Percentiles rank a stretch among this genome's conserved stretches.
Evolutionary conservation across 1,140 invertebrate species (phyloP).

Genomic region (Panagrolaimus sp.): DNA sequence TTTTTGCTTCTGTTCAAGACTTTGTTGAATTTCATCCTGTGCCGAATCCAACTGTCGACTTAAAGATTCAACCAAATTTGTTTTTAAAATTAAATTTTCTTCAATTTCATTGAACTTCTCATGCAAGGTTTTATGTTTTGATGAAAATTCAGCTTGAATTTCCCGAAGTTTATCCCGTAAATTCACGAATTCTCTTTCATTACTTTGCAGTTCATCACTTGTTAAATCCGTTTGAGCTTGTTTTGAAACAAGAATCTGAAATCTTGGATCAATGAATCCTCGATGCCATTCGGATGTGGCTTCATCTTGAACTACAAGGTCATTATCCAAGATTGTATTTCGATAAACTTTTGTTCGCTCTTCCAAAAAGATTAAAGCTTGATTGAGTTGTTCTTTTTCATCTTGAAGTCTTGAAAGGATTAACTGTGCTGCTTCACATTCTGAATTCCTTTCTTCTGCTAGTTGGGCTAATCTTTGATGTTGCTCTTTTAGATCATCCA

Average conservation of each 20-base stretch:
- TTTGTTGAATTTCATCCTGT: conserved; percentile 34
- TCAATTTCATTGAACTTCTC: conserved; percentile 55
- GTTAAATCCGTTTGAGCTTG: conserved; percentile 49
- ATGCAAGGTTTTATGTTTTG: conserved; percentile 36
- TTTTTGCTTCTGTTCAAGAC: conserved; percentile 35
- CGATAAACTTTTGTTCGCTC: conserved; percentile 48
- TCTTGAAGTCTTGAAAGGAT: conserved; percentile 38
- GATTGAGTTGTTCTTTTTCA: conserved; percentile 51
- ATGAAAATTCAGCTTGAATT: conserved; percentile 47
- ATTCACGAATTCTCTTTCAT: conserved; percentile 21
- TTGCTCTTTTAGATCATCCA: not conserved
- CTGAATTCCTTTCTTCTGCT: conserved; percentile 42
- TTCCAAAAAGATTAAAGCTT: conserved; percentile 53
- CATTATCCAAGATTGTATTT: conserved; percentile 51
- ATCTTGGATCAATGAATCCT: conserved; percentile 46
- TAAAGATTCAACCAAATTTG: conserved; percentile 48
- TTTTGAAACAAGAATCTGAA: conserved; percentile 35
- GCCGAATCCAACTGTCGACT: conserved; percentile 49
- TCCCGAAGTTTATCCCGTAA: conserved; percentile 19
- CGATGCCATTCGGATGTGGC: conserved; percentile 40
- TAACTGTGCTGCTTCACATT: conserved; percentile 36
- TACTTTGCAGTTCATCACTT: conserved; percentile 19
- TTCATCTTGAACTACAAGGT: conserved; percentile 47
- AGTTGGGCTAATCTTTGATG: conserved; percentile 34
- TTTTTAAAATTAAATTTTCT: conserved; percentile 47